These are phyloP conservation scores for Idaea dimidiata DNA, from an alignment of 2,888 invertebrate genomes.

Conservation along the genomic window DNA sequence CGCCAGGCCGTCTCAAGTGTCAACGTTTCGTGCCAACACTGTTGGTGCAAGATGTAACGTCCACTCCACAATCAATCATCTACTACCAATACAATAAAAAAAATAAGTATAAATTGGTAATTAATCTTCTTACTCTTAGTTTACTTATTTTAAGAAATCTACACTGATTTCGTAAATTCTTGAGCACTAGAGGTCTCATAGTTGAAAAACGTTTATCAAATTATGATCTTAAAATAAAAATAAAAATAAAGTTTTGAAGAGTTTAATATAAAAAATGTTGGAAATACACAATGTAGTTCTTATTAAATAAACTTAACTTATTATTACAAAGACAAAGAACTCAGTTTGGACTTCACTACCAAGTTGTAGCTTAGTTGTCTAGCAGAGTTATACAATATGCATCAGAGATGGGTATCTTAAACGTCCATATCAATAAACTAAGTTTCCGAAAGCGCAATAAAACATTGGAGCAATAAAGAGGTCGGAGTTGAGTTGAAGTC, in stretches of 20 bases:
- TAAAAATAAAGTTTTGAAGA: neutral
- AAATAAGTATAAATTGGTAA: neutral
- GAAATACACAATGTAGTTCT: neutral
- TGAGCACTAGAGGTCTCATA: conserved; percentile 10
- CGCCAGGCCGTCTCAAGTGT: conserved; percentile 71
- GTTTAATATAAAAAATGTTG: conserved; percentile 33
- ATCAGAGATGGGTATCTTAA: conserved; percentile 10
- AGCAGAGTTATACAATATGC: conserved; percentile 2
- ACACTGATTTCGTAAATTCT: conserved; percentile 43
- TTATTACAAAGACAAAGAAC: neutral
- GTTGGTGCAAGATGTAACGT: neutral
- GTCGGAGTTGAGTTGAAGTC: conserved; percentile 56
- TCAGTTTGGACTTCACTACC: neutral
- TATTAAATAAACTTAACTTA: conserved; percentile 6
- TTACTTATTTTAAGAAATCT: conserved; percentile 38
- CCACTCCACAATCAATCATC: neutral
- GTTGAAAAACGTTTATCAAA: neutral
- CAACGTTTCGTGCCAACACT: conserved; percentile 63
- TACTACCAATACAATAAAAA: neutral
- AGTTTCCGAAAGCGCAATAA: conserved; percentile 64
- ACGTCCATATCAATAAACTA: conserved; percentile 48
- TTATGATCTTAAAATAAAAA: neutral
- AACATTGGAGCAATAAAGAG: conserved; percentile 53
- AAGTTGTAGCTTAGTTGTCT: neutral
- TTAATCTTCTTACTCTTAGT: neutral